Base-by-base conservation (phyloP, 2,113 vertebrate genomes). In the Ursus arctos region DNA sequence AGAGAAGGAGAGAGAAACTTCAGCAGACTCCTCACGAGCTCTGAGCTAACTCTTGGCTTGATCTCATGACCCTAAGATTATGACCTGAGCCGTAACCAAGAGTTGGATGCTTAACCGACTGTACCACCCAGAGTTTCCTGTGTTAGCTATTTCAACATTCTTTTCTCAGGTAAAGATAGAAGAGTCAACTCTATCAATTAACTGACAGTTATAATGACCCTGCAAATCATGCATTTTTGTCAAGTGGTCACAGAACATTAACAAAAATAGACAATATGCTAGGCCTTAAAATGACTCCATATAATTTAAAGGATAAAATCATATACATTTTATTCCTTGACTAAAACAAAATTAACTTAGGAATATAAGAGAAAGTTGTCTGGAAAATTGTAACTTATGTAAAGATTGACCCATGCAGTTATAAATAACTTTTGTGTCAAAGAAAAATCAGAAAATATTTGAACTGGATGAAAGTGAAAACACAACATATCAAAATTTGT, bases 291-390 rank as follows among this genome's bases (percentile, higher is more conserved):
- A 77, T 2, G 14, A 71, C 21, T 90, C 28, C 90, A 57, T 67
- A 67, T 21, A 63, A 55, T 77, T 90, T 91, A 77, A 77, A 95
- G 49, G 22, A 49, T 69, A 91, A 91, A 67, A 77, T 91, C n/a
- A 89, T 16, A 86, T 9, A 77, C 28, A 77, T 77, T 69, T 77
- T 57, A 19, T 69, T 85, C 18, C 59, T 84, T 85, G 36, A 84
- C 49, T 83, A 83, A 84, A 77, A 67, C 26, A 94, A 43, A 49
- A 36, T 84, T 84, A 31, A 47, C 4, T 84, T 77, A 95, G 47
- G 65, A 74, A 76, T 40, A 55, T 57, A 85, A 91, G 12, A 76
- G 15, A 61, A 83, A 40, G 47, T 40, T n/a, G 43, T 16, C 47
- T 22, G 61, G 43, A 94, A 94, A 12, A 24, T 49, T 79, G 24